Conservation (phyloP, 2,888 invertebrate genomes). For the Patella ulyssiponensis region DNA sequence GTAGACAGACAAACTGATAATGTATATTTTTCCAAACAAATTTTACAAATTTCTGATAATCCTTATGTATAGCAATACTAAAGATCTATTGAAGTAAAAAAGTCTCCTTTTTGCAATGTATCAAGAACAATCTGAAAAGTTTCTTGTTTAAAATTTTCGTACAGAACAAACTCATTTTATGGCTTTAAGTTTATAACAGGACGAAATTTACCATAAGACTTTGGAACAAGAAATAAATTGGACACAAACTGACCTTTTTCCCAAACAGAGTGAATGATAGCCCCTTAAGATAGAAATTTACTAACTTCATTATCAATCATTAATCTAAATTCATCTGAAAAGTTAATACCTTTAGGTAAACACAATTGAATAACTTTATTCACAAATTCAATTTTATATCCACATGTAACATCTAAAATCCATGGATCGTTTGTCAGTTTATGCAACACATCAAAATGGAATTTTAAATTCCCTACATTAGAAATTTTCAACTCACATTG, state of each 20-base stretch:
- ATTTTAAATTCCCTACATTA: background rate
- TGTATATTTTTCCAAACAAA: slow-evolving; percentile 23
- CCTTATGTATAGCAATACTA: background rate
- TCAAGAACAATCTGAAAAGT: background rate
- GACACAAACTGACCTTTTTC: background rate
- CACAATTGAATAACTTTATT: background rate
- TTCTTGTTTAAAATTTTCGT: slow-evolving; percentile 5
- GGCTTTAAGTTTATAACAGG: background rate
- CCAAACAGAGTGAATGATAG: background rate
- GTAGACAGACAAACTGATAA: slow-evolving; percentile 28
- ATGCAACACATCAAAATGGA: background rate
- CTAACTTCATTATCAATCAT: background rate
- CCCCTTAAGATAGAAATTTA: background rate
- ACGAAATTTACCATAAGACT: background rate
- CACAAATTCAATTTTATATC: slow-evolving; percentile 1
- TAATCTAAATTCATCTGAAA: background rate
- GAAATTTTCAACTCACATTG: too few species aligned
- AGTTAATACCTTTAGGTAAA: background rate
- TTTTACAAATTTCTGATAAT: too few species aligned
- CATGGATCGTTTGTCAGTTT: background rate
- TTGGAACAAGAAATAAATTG: background rate
- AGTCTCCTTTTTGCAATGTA: background rate
- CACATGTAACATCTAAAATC: background rate
- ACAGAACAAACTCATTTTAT: background rate
- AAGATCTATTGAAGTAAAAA: slow-evolving; percentile 1